phyloP scores from a whole-genome alignment of 2,888 invertebrate genomes.

The Mesorhabditis spiculigera region DNA sequence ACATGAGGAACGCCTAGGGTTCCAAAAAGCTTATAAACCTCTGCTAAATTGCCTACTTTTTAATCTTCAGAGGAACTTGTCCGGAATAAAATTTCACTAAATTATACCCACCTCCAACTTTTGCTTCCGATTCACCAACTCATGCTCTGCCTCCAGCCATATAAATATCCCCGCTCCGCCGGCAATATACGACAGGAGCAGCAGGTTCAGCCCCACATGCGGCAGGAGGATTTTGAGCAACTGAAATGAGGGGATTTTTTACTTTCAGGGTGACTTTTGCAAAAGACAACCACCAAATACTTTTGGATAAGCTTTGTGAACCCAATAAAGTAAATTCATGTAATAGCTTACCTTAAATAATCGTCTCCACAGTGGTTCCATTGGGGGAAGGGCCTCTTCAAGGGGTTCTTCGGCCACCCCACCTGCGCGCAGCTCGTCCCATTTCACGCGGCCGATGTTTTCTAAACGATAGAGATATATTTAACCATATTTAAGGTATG shows the following conservation, averaged over 20 bases:
- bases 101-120: constrained; percentile 26
- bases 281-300: too few species aligned
- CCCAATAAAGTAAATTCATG: too few species aligned
- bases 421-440: constrained; percentile 50
- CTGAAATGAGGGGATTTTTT: too few species aligned
- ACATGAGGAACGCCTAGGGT: too few species aligned
- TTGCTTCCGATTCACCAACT: constrained; percentile 36
- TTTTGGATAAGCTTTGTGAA: too few species aligned
- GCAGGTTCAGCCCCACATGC: constrained; percentile 56
- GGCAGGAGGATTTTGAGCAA: constrained; percentile 56
- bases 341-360: background rate
- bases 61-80: too few species aligned
- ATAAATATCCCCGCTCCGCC: constrained; percentile 57
- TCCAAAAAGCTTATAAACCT: too few species aligned
- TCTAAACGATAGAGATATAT: constrained; percentile 31
- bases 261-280: too few species aligned
- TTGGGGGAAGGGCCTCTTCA: constrained; percentile 30
- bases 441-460: constrained; percentile 55
- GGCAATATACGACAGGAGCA: constrained; percentile 56
- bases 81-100: too few species aligned
- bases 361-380: background rate
- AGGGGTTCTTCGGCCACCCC: constrained; percentile 32
- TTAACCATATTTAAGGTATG: too few species aligned
- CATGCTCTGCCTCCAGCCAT: constrained; percentile 55
- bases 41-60: too few species aligned